Conservation (phyloP, 2,113 vertebrate genomes). For the Anguilla rostrata region DNA sequence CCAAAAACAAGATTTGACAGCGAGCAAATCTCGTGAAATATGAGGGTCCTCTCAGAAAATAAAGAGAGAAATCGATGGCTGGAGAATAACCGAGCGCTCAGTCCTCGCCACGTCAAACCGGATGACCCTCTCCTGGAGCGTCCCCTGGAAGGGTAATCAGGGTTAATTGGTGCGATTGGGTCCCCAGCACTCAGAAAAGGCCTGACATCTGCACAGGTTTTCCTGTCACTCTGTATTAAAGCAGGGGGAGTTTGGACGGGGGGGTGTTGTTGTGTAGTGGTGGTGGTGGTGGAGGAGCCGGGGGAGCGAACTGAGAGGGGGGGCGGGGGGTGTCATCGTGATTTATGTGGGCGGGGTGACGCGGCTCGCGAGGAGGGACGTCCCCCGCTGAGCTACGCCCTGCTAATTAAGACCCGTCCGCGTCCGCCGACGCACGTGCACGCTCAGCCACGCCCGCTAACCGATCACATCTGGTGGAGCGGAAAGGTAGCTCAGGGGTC, state of each 20-base stretch:
- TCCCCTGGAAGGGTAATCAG: neutral
- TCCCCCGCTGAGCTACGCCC: slow-evolving; percentile 40
- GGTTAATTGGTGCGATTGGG: neutral
- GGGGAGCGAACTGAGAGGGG: neutral
- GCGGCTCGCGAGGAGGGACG: slow-evolving; percentile 25
- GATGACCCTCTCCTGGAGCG: neutral
- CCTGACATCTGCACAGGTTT: neutral
- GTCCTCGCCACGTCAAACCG: too few relatives aligned
- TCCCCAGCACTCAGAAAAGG: neutral
- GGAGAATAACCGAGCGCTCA: neutral
- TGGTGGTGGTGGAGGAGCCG: too few relatives aligned
- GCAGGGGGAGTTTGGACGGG: slow-evolving; percentile 1
- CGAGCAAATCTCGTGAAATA: neutral
- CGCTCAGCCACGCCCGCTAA: neutral
- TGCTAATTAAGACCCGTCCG: slow-evolving; percentile 54
- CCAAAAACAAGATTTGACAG: neutral
- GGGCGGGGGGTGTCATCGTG: slow-evolving; percentile 45
- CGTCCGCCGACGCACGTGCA: neutral
- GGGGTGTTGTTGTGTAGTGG: neutral
- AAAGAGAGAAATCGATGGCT: neutral
- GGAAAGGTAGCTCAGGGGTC: neutral
- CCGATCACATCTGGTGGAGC: neutral
- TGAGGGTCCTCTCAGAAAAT: neutral
- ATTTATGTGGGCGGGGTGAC: slow-evolving; percentile 46
- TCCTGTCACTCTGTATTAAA: neutral